Evolutionary conservation across 1,140 invertebrate genomes (phyloP), one percentile per base, ranked within the genome.

Genomic region (Temnothorax nylanderi): DNA sequence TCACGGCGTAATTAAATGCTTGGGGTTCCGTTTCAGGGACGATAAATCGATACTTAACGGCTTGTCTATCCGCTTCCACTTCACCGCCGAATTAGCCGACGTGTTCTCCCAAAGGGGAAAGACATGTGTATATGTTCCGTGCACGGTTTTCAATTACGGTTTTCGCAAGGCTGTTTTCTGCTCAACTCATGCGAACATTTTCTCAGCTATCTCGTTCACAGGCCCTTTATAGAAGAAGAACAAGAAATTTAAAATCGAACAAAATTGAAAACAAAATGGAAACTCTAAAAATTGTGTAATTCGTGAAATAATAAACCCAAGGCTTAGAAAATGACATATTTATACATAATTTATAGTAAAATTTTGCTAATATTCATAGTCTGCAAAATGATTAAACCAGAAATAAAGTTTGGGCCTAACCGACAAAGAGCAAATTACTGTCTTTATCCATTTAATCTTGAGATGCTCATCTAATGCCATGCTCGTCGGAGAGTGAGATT

Each of bases 31-130:
- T 84, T 75, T 84, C 54, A 60, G 26, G 21, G 78, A 81, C 78
- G 69, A 84, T 84, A 84, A 84, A 84, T 84, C 69, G 80, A 84
- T 84, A 75, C 80, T 84, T 84, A 74, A 84, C 54, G 54, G 54
- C 80, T 84, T 84, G 80, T 74, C 80, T 74, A 74, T 74, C 67
- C 54, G 69, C 41, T 84, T 84, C 80, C 54, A 84, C 69, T 84
- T 74, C 58, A 84, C 80, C 44, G 69, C 54, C 47, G 80, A 84
- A 84, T 84, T 84, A 84, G 51, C 54, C 69, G 26, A 60, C 41
- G 4, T 74, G 32, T 49, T 84, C 56, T 47, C 37, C 41, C 67
- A 58, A 82, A 82, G 67, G 26, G 8, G 26, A 74, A 60, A 69
- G 26, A 26, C 26, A 60, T 41, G 60, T 56, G 26, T 49, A 54